phyloP scores from a whole-genome alignment of 2,797 vertebrate species.

The Tangara arthus region DNA sequence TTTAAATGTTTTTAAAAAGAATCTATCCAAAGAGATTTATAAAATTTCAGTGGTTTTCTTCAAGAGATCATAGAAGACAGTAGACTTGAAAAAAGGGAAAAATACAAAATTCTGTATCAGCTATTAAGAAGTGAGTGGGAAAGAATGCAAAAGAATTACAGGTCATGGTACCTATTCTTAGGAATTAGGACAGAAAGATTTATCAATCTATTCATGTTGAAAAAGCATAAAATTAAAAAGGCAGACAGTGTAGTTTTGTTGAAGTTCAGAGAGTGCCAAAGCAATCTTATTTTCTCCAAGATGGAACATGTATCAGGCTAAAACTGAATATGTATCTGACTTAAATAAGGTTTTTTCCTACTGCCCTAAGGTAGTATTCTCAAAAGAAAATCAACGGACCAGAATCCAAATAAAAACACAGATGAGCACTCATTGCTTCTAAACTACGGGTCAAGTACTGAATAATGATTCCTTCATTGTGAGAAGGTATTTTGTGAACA shows the following conservation, averaged over 20 bases:
- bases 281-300: background rate
- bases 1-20: background rate
- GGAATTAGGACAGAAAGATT: background rate
- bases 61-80: background rate
- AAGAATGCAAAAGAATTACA: background rate
- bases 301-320: background rate
- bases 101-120: background rate
- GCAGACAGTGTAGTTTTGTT: background rate
- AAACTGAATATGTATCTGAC: background rate
- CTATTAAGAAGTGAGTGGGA: background rate
- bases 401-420: background rate
- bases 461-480: background rate
- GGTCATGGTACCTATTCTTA: background rate
- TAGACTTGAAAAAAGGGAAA: background rate
- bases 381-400: background rate
- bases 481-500: background rate
- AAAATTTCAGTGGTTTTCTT: background rate
- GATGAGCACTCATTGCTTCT: background rate
- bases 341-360: background rate
- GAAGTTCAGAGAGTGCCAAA: background rate
- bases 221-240: background rate
- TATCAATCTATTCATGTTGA: background rate
- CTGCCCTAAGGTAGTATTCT: background rate
- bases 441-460: background rate
- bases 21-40: background rate